A percentile compares a stretch with the other conserved stretches of the same genome.
phyloP scores from a whole-genome alignment of 2,113 vertebrate species.

The Hydrolagus affinis region DNA sequence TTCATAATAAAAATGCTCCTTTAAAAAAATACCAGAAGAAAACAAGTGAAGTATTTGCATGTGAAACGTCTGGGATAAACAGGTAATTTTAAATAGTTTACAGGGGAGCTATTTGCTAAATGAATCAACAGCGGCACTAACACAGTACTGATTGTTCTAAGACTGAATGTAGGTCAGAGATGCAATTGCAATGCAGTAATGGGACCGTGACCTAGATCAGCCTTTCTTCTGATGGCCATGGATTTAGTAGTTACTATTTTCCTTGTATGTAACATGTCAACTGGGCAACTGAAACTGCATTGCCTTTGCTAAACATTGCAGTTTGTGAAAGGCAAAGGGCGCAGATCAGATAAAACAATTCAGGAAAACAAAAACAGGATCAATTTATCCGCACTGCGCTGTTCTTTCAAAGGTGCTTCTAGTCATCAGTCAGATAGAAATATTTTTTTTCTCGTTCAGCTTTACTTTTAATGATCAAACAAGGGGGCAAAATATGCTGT shows the following conservation, averaged over 20 bases:
- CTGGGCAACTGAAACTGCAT: background rate
- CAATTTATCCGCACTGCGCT: background rate
- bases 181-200: background rate
- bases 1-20: too few species aligned
- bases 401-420: background rate
- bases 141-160: background rate
- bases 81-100: background rate
- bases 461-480: too few species aligned
- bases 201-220: constrained; percentile 16
- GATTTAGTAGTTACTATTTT: background rate
- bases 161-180: constrained; percentile 11
- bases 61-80: background rate
- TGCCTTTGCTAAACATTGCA: background rate
- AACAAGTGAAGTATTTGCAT: background rate
- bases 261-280: background rate
- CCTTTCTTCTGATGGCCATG: background rate
- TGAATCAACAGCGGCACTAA: background rate
- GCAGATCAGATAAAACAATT: background rate
- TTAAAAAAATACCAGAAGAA: background rate
- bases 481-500: too few species aligned
- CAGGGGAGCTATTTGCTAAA: background rate
- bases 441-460: background rate
- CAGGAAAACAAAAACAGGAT: background rate
- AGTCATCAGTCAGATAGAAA: background rate
- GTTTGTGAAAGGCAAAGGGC: background rate